Conservation (phyloP, 2,113 vertebrate genomes). For the Hypanus sabinus region DNA sequence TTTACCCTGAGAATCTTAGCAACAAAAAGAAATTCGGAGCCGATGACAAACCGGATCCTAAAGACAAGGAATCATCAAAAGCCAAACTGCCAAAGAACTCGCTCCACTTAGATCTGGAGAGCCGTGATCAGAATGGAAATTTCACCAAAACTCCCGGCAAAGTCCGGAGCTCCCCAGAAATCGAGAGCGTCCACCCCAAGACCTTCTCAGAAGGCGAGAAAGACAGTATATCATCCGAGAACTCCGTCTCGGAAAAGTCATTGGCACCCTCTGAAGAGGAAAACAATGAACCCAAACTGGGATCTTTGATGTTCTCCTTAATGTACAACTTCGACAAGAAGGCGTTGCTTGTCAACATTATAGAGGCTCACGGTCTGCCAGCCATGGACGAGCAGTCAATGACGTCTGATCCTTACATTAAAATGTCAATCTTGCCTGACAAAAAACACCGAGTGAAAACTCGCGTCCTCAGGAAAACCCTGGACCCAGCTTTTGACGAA, state of each 20-base stretch:
- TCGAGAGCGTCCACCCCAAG: conserved; percentile 67
- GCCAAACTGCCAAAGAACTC: conserved; percentile 59
- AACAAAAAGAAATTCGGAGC: conserved; percentile 87
- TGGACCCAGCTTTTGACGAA: conserved; percentile 94
- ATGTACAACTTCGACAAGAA: conserved; percentile 96
- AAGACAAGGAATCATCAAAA: conserved; percentile 48
- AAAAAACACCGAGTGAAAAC: conserved; percentile 98
- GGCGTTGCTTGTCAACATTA: conserved; percentile 91
- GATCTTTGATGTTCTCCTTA: conserved; percentile 84
- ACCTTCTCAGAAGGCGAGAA: conserved; percentile 65
- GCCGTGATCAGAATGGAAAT: conserved; percentile 91
- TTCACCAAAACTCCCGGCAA: conserved; percentile 76
- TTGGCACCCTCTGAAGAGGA: conserved; percentile 53
- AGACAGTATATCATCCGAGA: conserved; percentile 70
- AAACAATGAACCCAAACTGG: conserved; percentile 69
- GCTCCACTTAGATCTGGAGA: conserved; percentile 85
- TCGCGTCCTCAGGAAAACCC: conserved; percentile 87
- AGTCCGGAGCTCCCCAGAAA: conserved; percentile 69
- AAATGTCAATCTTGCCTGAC: conserved; percentile 91
- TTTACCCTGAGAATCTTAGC: conserved; percentile 87
- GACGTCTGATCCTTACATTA: conserved; percentile 97
- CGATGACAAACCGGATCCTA: conserved; percentile 61
- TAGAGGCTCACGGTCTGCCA: conserved; percentile 82
- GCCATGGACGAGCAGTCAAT: conserved; percentile 93
- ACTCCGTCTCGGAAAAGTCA: conserved; percentile 71